Evolutionary conservation across 37 sponge, comb jelly and placozoan genomes (phyloP), one percentile per base, ranked within the genome.

Genomic region (Tethya wilhelma): DNA sequence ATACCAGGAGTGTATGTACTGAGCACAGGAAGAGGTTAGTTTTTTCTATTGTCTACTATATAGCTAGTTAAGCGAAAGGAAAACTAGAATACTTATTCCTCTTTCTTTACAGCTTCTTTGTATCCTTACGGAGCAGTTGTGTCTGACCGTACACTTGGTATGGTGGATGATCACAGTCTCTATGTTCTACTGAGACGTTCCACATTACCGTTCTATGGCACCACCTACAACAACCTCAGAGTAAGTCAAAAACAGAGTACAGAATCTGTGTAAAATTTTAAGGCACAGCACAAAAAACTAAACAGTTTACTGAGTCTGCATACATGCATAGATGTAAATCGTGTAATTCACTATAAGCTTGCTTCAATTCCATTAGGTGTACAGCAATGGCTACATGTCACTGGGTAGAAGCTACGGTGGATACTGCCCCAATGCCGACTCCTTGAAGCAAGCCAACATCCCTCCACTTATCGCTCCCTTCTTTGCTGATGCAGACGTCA

Each of bases 351-450:
- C n/a, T n/a, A n/a, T n/a, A n/a, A n/a, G n/a, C 66, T 30, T 7
- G 4, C 32, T 64, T 7, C 28, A n/a, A n/a, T 31, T 4, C 7
- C 4, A 30, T 31, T 31, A 64, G 66, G 66, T 64, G 26, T 64
- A 64, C 66, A 64, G 31, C 66, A 64, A 64, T 64, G 66, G 66
- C 34, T 64, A 64, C 66, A 2, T 64, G 36, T 19, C 66, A 19
- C 34, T 64, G 31, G 31, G 66, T 33, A 34, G 66, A 34, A 30
- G 31, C 32, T n/a, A 20, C 32, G 66, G 66, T 2, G 31, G 66
- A 31, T 64, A 64, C 66, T 30, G 31, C 36, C 66, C 66, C 19
- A 20, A 19, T 33, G n/a, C n/a, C n/a, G n/a, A n/a, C n/a, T 34
- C 66, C 4, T 32, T 64, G 19, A 28, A 2, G 17, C 26, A 19